Evolutionary conservation across 2,888 invertebrate genomes (phyloP).

Genomic region (Cremastobaeus sp.): DNA sequence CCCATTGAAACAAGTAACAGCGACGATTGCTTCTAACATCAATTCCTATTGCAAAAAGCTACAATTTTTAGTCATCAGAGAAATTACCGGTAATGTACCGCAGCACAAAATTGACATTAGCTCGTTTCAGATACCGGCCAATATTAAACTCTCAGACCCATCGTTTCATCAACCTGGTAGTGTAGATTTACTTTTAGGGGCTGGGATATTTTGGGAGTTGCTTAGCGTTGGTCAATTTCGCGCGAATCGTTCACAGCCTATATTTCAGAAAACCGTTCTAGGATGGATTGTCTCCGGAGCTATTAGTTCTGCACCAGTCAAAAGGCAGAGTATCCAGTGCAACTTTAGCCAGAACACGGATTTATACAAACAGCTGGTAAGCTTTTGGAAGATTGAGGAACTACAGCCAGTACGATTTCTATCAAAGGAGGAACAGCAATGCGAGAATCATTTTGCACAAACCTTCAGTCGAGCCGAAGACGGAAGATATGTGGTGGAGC

Average conservation of each 20-base stretch:
- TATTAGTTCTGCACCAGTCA: not conserved
- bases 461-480: conserved; percentile 16
- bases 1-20: not conserved
- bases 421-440: not conserved
- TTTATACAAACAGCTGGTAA: conserved; percentile 4
- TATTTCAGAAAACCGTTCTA: conserved; percentile 11
- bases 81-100: not conserved
- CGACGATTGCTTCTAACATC: not conserved
- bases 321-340: not conserved
- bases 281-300: conserved; percentile 27
- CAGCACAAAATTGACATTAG: not conserved
- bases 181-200: conserved; percentile 19
- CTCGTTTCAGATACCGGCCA: not conserved
- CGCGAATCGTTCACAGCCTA: not conserved
- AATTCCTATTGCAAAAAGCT: not conserved
- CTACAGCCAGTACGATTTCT: not conserved
- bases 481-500: conserved; percentile 36
- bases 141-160: not conserved
- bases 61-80: not conserved
- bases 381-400: conserved; percentile 36
- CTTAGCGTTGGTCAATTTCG: conserved; percentile 11
- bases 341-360: not conserved
- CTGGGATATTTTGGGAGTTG: conserved; percentile 17
- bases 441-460: not conserved
- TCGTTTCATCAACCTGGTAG: not conserved